Conservation (phyloP, 2,113 vertebrate genomes). For the Echinops telfairi region DNA sequence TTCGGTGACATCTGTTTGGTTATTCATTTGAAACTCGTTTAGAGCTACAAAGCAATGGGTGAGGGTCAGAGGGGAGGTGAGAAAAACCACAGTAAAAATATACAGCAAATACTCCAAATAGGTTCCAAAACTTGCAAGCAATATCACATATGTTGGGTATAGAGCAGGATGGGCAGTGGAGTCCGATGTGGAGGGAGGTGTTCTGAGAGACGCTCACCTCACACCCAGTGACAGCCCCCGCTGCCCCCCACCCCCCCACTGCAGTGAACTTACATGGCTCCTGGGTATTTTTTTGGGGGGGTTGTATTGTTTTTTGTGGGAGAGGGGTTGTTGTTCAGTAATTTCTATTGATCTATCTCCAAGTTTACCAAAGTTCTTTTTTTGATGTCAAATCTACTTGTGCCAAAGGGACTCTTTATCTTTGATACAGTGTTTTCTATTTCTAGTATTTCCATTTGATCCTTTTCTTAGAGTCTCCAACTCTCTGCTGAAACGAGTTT, state of each 20-base stretch:
- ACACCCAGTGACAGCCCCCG: background rate
- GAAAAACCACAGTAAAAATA: background rate
- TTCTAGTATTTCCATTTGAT: background rate
- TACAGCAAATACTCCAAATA: background rate
- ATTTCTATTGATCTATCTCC: background rate
- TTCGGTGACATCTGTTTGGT: slow-evolving; percentile 58
- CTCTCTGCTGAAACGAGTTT: background rate
- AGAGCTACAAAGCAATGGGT: slow-evolving; percentile 6
- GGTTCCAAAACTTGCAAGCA: background rate
- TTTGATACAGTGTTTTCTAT: background rate
- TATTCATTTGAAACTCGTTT: background rate
- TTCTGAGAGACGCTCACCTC: background rate
- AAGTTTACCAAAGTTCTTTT: background rate
- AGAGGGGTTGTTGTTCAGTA: background rate
- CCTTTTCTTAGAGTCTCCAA: background rate
- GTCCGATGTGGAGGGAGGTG: background rate
- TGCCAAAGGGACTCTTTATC: background rate
- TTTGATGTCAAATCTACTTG: background rate
- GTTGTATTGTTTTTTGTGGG: too few species aligned
- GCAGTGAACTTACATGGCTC: background rate
- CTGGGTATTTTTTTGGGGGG: background rate
- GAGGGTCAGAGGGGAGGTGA: background rate
- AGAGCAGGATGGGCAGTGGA: background rate
- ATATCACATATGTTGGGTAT: background rate
- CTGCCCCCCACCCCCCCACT: background rate